Conservation (phyloP, 2,113 vertebrate genomes). For the Callocephalon fimbriatum region DNA sequence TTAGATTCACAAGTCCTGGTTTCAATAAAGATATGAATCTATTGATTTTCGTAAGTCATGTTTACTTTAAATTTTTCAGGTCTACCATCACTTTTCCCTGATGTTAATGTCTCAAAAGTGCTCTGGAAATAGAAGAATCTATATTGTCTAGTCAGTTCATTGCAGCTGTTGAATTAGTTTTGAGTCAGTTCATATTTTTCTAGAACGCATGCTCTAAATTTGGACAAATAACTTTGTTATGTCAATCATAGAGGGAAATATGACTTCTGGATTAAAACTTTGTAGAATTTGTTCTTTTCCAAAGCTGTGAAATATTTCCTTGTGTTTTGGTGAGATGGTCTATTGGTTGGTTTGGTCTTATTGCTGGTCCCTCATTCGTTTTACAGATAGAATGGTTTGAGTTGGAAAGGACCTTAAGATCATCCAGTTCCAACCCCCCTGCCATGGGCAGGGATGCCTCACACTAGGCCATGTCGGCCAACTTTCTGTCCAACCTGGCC, state of each 20-base stretch:
- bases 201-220: background rate
- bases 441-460: background rate
- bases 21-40: background rate
- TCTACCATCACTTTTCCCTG: background rate
- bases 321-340: background rate
- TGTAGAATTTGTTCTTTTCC: background rate
- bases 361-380: background rate
- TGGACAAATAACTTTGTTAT: background rate
- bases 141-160: background rate
- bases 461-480: background rate
- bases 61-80: background rate
- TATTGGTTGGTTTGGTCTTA: background rate
- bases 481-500: background rate
- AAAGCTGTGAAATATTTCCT: background rate
- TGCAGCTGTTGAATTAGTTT: background rate
- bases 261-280: background rate
- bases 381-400: background rate
- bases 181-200: background rate
- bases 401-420: background rate
- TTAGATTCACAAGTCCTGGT: background rate
- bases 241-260: background rate
- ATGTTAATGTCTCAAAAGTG: background rate
- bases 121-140: background rate
- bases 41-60: background rate
- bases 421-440: background rate